These are phyloP conservation scores for Catostomus latipinnis DNA, from an alignment of 2,797 vertebrate species.

Conservation along the genomic window DNA sequence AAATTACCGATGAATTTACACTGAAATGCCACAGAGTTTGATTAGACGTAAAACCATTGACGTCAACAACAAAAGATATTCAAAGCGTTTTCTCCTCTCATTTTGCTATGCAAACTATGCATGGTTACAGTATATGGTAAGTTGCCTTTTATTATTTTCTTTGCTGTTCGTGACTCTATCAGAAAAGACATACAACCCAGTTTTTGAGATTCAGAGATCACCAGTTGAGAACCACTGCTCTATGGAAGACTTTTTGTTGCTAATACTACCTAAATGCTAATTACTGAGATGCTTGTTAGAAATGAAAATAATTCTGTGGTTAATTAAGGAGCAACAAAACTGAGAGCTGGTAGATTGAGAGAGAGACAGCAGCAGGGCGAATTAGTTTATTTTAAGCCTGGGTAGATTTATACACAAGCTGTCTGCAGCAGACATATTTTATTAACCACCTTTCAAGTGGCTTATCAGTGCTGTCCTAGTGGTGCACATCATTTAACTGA, in stretches of 20 bases:
- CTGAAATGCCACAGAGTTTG: too few species aligned
- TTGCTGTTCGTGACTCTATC: too few species aligned
- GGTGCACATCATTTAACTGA: constrained; percentile 65
- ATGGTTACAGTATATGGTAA: too few species aligned
- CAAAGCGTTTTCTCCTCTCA: too few species aligned
- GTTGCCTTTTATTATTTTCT: too few species aligned
- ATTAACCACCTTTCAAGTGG: constrained; percentile 66
- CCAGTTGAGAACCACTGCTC: background rate
- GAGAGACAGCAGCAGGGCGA: constrained; percentile 39
- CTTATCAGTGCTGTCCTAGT: constrained; percentile 56
- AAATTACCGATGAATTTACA: too few species aligned
- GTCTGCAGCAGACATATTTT: constrained; percentile 66
- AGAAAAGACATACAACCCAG: too few species aligned
- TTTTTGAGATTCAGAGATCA: too few species aligned
- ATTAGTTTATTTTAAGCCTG: constrained; percentile 68
- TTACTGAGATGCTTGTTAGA: background rate
- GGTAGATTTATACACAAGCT: constrained; percentile 57
- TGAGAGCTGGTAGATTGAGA: constrained; percentile 33
- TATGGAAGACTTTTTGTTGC: background rate
- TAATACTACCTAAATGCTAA: background rate
- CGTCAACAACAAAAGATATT: too few species aligned
- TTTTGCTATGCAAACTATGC: too few species aligned
- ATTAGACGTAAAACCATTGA: too few species aligned
- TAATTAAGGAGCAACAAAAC: background rate
- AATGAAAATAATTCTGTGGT: constrained; percentile 5